phyloP scores from a whole-genome alignment of 2,797 vertebrate species.

The Bothrops alternatus region DNA sequence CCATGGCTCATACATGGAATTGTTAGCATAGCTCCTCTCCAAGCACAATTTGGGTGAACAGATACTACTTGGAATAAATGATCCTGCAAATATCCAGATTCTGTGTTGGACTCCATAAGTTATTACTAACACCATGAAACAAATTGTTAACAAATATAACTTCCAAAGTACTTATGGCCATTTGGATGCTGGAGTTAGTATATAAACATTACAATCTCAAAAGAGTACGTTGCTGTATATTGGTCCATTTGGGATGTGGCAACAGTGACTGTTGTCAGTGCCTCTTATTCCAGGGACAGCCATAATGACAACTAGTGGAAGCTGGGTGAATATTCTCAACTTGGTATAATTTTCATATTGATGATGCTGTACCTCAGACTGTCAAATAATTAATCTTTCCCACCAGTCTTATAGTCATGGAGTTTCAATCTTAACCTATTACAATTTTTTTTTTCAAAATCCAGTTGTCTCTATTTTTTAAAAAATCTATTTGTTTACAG shows the following conservation, averaged over 20 bases:
- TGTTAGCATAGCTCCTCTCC: not conserved
- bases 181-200: not conserved
- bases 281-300: not conserved
- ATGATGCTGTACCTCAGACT: not conserved
- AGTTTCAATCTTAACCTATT: not conserved
- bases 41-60: not conserved
- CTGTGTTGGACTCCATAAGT: not conserved
- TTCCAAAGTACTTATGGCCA: not conserved
- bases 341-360: not conserved
- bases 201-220: not conserved
- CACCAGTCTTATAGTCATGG: not conserved
- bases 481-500: not conserved
- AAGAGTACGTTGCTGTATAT: not conserved
- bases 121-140: not conserved
- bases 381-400: not conserved
- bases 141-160: not conserved
- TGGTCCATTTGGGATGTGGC: not conserved
- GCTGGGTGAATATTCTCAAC: not conserved
- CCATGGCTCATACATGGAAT: not conserved
- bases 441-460: not conserved
- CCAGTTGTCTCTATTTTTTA: not conserved
- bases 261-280: not conserved
- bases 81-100: not conserved
- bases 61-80: not conserved
- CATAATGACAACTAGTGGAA: not conserved